Percentiles rank a stretch among this genome's conserved stretches.
These are phyloP conservation scores for Myripristis jacobus DNA, from an alignment of 2,797 vertebrate genomes.

Conservation along the genomic window DNA sequence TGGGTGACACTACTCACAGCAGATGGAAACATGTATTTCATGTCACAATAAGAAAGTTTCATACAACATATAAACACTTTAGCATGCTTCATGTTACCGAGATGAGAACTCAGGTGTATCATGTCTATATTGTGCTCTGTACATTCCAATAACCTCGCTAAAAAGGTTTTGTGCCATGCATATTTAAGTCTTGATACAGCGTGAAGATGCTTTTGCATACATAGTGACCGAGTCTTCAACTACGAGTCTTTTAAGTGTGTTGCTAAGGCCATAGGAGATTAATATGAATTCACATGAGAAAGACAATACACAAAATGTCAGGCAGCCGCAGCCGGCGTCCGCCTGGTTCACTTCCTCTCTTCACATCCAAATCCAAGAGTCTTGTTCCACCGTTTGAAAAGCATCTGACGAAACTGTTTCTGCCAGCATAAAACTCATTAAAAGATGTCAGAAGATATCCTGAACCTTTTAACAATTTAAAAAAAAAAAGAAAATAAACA, in stretches of 20 bases:
- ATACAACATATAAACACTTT: constrained; percentile 31
- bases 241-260: constrained; percentile 20
- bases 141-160: constrained; percentile 27
- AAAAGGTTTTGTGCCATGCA: constrained; percentile 48
- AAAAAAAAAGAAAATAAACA: background rate
- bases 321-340: constrained; percentile 10
- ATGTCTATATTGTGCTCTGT: constrained; percentile 19
- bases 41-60: constrained; percentile 36
- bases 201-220: constrained; percentile 11
- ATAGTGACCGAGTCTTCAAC: constrained; percentile 21
- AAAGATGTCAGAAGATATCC: background rate
- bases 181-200: constrained; percentile 39
- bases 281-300: constrained; percentile 36
- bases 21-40: constrained; percentile 18
- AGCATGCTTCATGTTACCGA: constrained; percentile 52
- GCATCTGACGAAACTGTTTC: no score
- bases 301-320: constrained; percentile 14
- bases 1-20: no score
- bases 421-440: background rate
- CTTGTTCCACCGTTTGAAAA: background rate
- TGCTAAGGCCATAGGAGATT: constrained; percentile 53
- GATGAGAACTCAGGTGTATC: constrained; percentile 37
- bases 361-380: background rate
- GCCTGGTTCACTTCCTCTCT: background rate
- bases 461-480: background rate